These are phyloP conservation scores for Falco punctatus DNA, from an alignment of 2,113 vertebrate species.

Conservation along the genomic window DNA sequence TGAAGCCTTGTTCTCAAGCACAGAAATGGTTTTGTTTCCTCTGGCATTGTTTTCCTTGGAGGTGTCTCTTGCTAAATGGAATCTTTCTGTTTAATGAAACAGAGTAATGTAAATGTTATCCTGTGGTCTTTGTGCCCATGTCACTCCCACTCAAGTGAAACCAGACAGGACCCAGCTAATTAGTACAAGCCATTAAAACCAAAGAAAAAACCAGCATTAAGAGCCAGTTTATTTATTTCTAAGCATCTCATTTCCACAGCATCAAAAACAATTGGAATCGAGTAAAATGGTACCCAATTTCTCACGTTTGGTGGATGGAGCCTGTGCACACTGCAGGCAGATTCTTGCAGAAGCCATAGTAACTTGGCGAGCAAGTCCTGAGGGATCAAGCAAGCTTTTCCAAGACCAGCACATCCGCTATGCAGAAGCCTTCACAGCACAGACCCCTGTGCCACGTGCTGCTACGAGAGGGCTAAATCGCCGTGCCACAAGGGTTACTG, in stretches of 20 bases:
- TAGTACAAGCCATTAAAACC: constrained; percentile 34
- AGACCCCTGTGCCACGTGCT: neutral
- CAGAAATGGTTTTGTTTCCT: constrained; percentile 53
- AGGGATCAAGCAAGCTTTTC: neutral
- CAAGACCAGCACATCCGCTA: neutral
- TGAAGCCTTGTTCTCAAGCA: constrained; percentile 12
- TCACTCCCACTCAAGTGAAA: constrained; percentile 36
- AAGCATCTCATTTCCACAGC: neutral
- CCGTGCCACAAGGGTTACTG: neutral
- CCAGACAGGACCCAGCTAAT: constrained; percentile 40
- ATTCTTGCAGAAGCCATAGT: neutral
- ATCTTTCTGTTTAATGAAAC: constrained; percentile 39
- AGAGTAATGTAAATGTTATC: constrained; percentile 34
- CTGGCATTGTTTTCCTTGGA: constrained; percentile 46
- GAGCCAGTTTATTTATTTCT: constrained; percentile 16
- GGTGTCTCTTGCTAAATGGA: constrained; percentile 8
- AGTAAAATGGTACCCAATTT: neutral
- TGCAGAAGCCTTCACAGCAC: neutral
- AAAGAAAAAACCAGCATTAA: constrained; percentile 17
- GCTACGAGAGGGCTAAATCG: neutral
- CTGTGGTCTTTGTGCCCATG: neutral
- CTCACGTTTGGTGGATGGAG: neutral
- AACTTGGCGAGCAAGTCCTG: neutral
- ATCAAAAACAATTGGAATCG: neutral
- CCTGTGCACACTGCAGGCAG: neutral